Conservation (phyloP, 2,113 vertebrate genomes). For the Taurulus bubalis region DNA sequence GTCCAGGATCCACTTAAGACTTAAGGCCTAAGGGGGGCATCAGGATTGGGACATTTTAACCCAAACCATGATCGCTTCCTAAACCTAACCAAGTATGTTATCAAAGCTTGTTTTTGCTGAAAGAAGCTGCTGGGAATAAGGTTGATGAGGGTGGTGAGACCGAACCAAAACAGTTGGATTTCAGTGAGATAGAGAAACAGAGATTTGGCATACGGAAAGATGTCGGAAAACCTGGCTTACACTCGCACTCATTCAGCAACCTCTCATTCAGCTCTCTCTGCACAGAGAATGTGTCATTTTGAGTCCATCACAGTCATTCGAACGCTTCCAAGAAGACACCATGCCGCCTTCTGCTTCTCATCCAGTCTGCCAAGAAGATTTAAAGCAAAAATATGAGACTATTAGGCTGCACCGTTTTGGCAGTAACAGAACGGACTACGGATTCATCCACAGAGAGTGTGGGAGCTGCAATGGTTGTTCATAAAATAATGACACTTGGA, state of each 20-base stretch:
- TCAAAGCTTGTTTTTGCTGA: background rate
- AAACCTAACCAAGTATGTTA: background rate
- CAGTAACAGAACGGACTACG: constrained; percentile 12
- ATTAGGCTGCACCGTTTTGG: constrained; percentile 29
- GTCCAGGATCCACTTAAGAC: background rate
- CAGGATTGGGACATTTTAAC: background rate
- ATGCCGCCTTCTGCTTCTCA: constrained; percentile 27
- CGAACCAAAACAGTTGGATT: constrained; percentile 6
- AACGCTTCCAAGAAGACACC: constrained; percentile 8
- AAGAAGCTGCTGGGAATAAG: background rate
- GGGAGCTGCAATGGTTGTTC: constrained; percentile 16
- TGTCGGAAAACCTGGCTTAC: constrained; percentile 14
- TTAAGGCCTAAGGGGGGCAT: background rate
- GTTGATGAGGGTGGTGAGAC: background rate
- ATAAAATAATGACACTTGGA: constrained; percentile 13
- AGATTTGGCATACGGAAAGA: constrained; percentile 12
- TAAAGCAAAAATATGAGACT: constrained; percentile 3
- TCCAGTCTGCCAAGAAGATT: constrained; percentile 44
- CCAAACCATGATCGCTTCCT: background rate
- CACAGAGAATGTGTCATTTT: constrained; percentile 6
- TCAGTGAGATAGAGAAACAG: constrained; percentile 17
- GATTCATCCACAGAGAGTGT: constrained; percentile 7
- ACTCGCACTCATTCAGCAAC: constrained; percentile 3
- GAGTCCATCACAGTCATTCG: background rate
- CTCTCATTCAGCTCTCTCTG: constrained; percentile 26